Percentiles rank a stretch among this genome's conserved stretches.
These are phyloP conservation scores for Drosophila saltans DNA, from an alignment of 1,140 invertebrate species.

Conservation along the genomic window DNA sequence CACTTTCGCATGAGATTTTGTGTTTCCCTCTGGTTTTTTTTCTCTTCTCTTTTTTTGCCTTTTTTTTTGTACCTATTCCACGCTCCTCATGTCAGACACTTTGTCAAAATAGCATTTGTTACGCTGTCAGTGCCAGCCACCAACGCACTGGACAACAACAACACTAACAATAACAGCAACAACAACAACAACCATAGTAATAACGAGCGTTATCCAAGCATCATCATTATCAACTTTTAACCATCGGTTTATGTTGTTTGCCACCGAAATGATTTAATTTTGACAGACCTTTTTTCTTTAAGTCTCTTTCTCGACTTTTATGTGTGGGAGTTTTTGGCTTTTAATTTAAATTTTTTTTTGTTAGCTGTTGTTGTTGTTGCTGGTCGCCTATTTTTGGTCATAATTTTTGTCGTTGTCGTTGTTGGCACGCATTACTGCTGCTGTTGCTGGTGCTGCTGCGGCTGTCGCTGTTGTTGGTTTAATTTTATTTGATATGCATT, in stretches of 20 bases:
- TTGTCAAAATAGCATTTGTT: slow-evolving; percentile 82
- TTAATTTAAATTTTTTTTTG: slow-evolving; percentile 74
- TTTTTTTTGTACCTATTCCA: slow-evolving; percentile 58
- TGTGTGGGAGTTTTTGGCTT: slow-evolving; percentile 82
- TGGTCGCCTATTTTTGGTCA: slow-evolving; percentile 66
- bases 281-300: slow-evolving; percentile 75
- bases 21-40: slow-evolving; percentile 33
- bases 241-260: slow-evolving; percentile 81
- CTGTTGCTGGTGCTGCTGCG: slow-evolving; percentile 40
- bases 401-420: slow-evolving; percentile 55
- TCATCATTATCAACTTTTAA: slow-evolving; percentile 82
- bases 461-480: slow-evolving; percentile 49
- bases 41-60: slow-evolving; percentile 29
- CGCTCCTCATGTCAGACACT: slow-evolving; percentile 81
- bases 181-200: slow-evolving; percentile 63
- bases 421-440: slow-evolving; percentile 30
- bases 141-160: slow-evolving; percentile 72
- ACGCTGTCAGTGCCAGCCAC: slow-evolving; percentile 78
- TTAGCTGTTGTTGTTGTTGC: slow-evolving; percentile 18
- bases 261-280: slow-evolving; percentile 82
- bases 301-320: slow-evolving; percentile 78
- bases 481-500: slow-evolving; percentile 82
- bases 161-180: slow-evolving; percentile 31
- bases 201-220: slow-evolving; percentile 80
- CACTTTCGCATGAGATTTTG: slow-evolving; percentile 68